Evolutionary conservation across 1,140 invertebrate species (phyloP), one percentile per base, ranked within the genome.

Genomic region (Zophobas morio): DNA sequence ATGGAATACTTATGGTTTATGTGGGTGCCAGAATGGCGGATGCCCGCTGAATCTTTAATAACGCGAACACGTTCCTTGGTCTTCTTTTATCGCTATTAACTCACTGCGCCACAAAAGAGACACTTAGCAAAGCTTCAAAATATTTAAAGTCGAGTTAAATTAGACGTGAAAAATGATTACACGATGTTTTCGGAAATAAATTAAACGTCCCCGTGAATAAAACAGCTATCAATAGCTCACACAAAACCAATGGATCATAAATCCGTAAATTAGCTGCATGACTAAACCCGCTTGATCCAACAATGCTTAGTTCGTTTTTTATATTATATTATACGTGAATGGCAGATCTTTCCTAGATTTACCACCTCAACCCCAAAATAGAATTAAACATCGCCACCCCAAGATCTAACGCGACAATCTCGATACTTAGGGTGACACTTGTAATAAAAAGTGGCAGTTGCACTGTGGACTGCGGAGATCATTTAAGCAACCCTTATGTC

Each of bases 371-470:
- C 80, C 81, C 81, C 79, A 81, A 82, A 84, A 81, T 82, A 81
- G 78, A 81, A 82, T 84, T 78, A 82, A 84, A 82, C 79, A 81
- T 75, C 78, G 71, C 72, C 79, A 82, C 81, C 82, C 81, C 76
- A 80, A 82, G 74, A 82, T 76, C 71, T 36, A 77, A 77, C 63
- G 53, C 78, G 72, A 78, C 80, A 82, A 81, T 82, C 78, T 66
- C 76, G 70, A 83, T 81, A 79, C 82, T 82, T 80, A 79, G 82
- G 81, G 82, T 82, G 79, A 80, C 81, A 82, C 80, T 81, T 80
- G 79, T 82, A 82, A 81, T 82, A 84, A 84, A 84, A 82, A 82
- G 77, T 82, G 79, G 78, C 81, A 83, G 82, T 81, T 84, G 81
- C 77, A 78, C 81, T 79, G 56, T 66, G 60, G 36, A 32, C 47